Conservation (phyloP, 2,797 vertebrate species). For the Poecilia picta region DNA sequence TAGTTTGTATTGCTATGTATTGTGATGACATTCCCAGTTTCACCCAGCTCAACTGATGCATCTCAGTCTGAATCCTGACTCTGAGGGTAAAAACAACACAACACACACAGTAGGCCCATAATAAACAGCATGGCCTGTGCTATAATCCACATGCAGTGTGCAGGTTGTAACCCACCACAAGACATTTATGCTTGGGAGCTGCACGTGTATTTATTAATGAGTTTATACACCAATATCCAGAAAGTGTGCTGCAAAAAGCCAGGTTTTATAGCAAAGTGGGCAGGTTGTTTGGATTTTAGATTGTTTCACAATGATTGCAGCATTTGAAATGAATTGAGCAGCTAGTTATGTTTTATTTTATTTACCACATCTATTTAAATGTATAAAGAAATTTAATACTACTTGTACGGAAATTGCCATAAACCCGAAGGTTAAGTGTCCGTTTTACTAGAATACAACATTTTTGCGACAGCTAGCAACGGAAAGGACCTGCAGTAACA, state of each 20-base stretch:
- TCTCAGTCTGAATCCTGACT: background rate
- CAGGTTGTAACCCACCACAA: background rate
- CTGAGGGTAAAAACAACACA: background rate
- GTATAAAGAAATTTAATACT: background rate
- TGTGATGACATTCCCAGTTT: background rate
- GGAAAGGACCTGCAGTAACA: slow-evolving; percentile 57
- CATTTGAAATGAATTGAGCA: background rate
- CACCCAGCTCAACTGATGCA: background rate
- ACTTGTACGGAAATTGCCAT: slow-evolving; percentile 32
- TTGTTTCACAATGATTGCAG: background rate
- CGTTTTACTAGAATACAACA: slow-evolving; percentile 58
- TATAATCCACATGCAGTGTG: background rate
- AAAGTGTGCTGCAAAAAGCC: background rate
- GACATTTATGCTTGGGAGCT: background rate
- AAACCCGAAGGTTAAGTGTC: slow-evolving; percentile 38
- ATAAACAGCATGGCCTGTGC: background rate
- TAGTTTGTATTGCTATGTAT: background rate
- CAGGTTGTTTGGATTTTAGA: slow-evolving; percentile 1
- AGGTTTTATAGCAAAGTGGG: background rate
- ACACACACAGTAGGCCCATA: background rate
- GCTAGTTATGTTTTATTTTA: background rate
- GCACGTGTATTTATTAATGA: background rate
- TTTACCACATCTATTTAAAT: no score
- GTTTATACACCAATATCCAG: background rate
- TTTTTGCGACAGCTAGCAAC: slow-evolving; percentile 53